phyloP scores from a whole-genome alignment of 1,140 invertebrate genomes.

The Euura lappo region DNA sequence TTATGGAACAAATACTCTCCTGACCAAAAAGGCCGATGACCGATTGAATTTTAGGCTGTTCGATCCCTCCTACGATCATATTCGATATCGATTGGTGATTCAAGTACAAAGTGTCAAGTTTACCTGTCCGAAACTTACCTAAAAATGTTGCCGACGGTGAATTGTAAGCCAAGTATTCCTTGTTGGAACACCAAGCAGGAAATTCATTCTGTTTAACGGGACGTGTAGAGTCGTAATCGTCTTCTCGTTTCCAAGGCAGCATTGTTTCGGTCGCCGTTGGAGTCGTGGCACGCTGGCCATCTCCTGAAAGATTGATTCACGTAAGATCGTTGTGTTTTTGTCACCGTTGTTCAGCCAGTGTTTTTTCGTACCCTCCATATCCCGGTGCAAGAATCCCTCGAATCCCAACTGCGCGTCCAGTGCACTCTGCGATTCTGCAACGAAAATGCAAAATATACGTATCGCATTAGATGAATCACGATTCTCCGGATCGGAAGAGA shows the following conservation, averaged over 20 bases:
- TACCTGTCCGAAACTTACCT: constrained; percentile 62
- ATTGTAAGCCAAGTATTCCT: constrained; percentile 90
- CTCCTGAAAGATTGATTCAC: constrained; percentile 39
- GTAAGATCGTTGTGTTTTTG: not conserved
- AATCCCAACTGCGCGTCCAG: not conserved
- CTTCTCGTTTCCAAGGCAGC: constrained; percentile 88
- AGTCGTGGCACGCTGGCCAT: constrained; percentile 76
- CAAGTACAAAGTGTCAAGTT: constrained; percentile 11
- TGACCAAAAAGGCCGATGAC: constrained; percentile 61
- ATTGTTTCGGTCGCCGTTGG: constrained; percentile 85
- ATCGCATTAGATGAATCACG: no score
- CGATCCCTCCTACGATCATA: constrained; percentile 55
- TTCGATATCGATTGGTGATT: not conserved
- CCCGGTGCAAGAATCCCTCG: not conserved
- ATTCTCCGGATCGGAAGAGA: no score
- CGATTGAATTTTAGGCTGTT: constrained; percentile 59
- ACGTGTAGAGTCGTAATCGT: constrained; percentile 70
- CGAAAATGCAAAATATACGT: constrained; percentile 16
- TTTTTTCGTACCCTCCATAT: constrained; percentile 6
- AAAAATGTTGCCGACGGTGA: constrained; percentile 90
- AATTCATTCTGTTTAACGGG: constrained; percentile 88
- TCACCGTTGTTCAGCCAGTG: not conserved
- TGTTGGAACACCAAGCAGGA: constrained; percentile 90
- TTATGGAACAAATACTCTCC: constrained; percentile 50
- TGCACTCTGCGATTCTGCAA: constrained; percentile 14